phyloP scores from a whole-genome alignment of 1,140 invertebrate genomes.

The Drosophila dunni region DNA sequence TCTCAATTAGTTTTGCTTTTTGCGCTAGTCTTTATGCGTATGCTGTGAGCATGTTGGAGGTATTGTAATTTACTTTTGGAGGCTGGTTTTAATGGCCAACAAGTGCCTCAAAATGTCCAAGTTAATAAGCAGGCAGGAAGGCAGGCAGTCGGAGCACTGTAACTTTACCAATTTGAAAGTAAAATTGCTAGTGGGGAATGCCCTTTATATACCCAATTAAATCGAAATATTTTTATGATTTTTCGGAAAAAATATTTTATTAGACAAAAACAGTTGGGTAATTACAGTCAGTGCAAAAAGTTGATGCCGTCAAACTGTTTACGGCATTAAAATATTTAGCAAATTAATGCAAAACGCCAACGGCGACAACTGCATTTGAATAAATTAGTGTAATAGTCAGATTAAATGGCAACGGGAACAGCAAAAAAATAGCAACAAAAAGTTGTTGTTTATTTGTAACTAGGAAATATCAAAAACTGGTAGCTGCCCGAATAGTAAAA shows the following conservation, averaged over 20 bases:
- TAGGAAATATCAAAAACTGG: slow-evolving; percentile 82
- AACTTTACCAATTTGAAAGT: not conserved
- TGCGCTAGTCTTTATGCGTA: slow-evolving; percentile 66
- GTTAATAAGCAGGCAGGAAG: not conserved
- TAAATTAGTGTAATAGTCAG: slow-evolving; percentile 82
- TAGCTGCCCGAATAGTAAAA: slow-evolving; percentile 82
- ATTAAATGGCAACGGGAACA: slow-evolving; percentile 56
- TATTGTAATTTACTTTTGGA: slow-evolving; percentile 58
- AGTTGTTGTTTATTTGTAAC: slow-evolving; percentile 49
- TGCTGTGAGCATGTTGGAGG: slow-evolving; percentile 40
- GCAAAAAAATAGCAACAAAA: slow-evolving; percentile 25
- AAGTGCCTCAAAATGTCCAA: slow-evolving; percentile 22
- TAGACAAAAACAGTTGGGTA: slow-evolving; percentile 31
- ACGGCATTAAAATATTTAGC: slow-evolving; percentile 62
- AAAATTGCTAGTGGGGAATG: not conserved
- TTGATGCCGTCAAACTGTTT: slow-evolving; percentile 57
- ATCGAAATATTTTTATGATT: not conserved
- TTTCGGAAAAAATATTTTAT: slow-evolving; percentile 27
- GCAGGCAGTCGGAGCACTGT: not conserved
- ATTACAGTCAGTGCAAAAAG: too few relatives aligned
- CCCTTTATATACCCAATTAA: not conserved
- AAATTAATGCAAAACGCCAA: slow-evolving; percentile 74
- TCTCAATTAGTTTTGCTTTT: slow-evolving; percentile 74
- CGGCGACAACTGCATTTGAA: slow-evolving; percentile 71
- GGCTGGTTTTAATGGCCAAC: slow-evolving; percentile 45